Conservation (phyloP, 2,888 invertebrate species). For the Callosobruchus maculatus region DNA sequence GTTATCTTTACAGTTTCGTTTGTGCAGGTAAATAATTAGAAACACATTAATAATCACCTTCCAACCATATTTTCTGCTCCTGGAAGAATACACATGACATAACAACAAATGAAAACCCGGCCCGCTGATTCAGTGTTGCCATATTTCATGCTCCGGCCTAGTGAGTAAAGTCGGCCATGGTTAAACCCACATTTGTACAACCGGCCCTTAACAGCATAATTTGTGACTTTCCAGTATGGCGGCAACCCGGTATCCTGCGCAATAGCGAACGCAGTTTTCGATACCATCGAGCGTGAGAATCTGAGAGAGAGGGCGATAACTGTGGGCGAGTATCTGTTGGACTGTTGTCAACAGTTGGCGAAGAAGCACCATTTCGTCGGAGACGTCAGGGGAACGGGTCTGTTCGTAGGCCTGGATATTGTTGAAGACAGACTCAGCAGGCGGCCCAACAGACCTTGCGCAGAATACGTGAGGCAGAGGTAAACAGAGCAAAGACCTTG, state of each 20-base stretch:
- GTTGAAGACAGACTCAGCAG: conserved; percentile 73
- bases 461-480: conserved; percentile 71
- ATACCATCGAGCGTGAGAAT: conserved; percentile 85
- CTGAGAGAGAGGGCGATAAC: conserved; percentile 76
- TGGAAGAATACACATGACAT: no score
- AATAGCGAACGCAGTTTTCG: conserved; percentile 90
- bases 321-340: conserved; percentile 78
- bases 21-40: no score
- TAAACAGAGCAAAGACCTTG: conserved; percentile 32
- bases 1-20: no score
- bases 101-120: no score
- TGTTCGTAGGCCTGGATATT: conserved; percentile 93
- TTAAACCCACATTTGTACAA: no score
- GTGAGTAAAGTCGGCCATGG: no score
- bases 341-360: conserved; percentile 64
- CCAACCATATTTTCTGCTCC: no score
- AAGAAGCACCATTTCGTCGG: conserved; percentile 78
- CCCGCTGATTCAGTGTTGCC: no score
- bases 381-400: conserved; percentile 83
- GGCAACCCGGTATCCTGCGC: conserved; percentile 99
- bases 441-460: conserved; percentile 80
- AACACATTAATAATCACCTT: no score
- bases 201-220: no score
- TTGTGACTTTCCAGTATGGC: conserved; percentile 69
- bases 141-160: no score